Base-by-base conservation (phyloP, 2,888 invertebrate genomes). In the Phrixothrix hirtus region DNA sequence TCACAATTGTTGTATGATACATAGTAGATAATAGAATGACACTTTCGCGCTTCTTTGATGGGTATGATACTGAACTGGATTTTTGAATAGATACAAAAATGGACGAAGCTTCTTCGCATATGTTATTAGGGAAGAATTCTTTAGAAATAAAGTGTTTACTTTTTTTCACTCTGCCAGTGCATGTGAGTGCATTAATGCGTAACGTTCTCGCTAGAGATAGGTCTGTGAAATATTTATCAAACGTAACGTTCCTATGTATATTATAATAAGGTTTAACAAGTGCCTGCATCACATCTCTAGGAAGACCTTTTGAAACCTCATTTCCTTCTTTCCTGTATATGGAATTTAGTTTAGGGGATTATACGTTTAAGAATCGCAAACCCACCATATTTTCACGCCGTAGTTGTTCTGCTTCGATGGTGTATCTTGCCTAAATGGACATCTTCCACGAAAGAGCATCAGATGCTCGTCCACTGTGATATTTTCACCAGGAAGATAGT, bases 401-500 rank as follows among this genome's bases (percentile, higher is more conserved):
- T 32, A 15, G 4, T 35, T 35, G 17, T 35, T 16, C 6, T 14
- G 35, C 17, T 35, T 35, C 5, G 16, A 16, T 15, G 35, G 17
- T 14, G 15, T 15, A 13, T 35, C 13, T 35, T 35, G 35, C 11
- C 35, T 9, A 14, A 35, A 35, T n/a, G 16, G 17, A 9, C 15
- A 15, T 15, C 35, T 15, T 16, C 16, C 35, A 7, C 35, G 15
- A 35, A 15, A 35, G 2, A 16, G 35, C 9, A 35, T 11, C 14
- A 35, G 35, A 3, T 35, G 35, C n/a, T 35, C 35, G 15, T 35
- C 16, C 9, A 35, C 17, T 14, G 35, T 15, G 13, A 35, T 15
- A 15, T 13, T 35, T 2, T 35, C n/a, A n/a, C n/a, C n/a, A n/a
- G n/a, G n/a, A n/a, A n/a, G n/a, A n/a, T n/a, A n/a, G n/a, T n/a